Evolutionary conservation across 2,888 invertebrate genomes (phyloP), one percentile per base, ranked within the genome.

Genomic region (Phengaris alcon): DNA sequence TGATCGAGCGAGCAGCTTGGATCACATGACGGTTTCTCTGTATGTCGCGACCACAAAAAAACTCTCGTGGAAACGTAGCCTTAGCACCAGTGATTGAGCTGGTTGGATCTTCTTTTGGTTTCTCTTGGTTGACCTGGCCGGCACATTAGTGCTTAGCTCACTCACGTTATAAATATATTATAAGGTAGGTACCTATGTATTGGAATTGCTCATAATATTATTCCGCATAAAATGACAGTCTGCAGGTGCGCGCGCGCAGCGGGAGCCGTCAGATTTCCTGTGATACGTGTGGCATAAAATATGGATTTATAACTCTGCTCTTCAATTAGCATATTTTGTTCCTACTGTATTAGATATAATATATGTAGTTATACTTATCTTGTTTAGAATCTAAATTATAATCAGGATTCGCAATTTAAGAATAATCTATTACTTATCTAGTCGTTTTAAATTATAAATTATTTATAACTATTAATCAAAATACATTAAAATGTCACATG

Each of bases 241-340:
- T 22, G 22, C 22, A 22, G 35, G 22, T 22, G 10, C 4, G 52
- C 12, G 22, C 12, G 35, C 35, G 64, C 64, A 64, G 64, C 35
- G 44, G 64, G 64, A 12, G 64, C 64, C 35, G 64, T 44, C 64
- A 64, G 64, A 13, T 64, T 64, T 35, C 35, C 35, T 64, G 64
- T 8, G 44, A 59, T 59, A 59, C 35, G 35, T 6, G 64, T 44
- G 64, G 35, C 64, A 64, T 64, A 64, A 64, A 64, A 64, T 64
- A 44, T 64, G 15, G 22, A 64, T 64, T 64, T 64, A 64, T 64
- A 35, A 44, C 64, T 64, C 12, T 64, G 64, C 35, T 64, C 12
- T 64, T 12, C 22, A 64, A 64, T 64, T 44, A 64, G 12, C 35
- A 64, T 55, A 55, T 54, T 54, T 59, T 9, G 12, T 64, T 64